A percentile compares a stretch with the other conserved stretches of the same genome.
Evolutionary conservation across 2,113 vertebrate genomes (phyloP).

Genomic region (Zootoca vivipara): DNA sequence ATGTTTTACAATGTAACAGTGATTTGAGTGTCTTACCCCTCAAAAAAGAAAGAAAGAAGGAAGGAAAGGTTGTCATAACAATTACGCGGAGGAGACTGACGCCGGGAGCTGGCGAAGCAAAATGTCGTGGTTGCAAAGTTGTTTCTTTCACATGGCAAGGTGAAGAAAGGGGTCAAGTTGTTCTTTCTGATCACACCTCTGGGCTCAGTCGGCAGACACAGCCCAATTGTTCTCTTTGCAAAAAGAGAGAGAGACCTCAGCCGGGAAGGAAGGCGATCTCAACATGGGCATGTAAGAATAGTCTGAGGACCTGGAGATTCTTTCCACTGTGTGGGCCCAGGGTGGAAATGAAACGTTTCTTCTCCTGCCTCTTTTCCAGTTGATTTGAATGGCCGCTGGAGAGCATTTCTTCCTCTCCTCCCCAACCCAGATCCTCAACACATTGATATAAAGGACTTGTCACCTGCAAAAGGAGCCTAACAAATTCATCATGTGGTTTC

Average conservation of each 20-base stretch:
- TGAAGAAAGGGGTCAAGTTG: neutral
- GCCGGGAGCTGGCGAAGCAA: neutral
- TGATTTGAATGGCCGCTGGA: neutral
- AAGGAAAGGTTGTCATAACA: neutral
- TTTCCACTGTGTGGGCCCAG: neutral
- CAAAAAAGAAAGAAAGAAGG: neutral
- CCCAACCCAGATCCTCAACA: neutral
- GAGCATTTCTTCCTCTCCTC: neutral
- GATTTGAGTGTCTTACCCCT: neutral
- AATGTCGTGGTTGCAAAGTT: neutral
- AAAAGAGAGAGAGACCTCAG: neutral
- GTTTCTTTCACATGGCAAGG: slow-evolving; percentile 1
- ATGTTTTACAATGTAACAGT: too few relatives aligned
- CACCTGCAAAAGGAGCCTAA: neutral
- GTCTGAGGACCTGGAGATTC: fast-evolving
- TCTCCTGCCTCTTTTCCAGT: neutral
- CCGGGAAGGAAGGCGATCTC: neutral
- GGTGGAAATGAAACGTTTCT: neutral
- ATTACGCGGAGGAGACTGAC: neutral
- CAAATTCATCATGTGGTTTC: neutral
- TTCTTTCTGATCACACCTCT: neutral
- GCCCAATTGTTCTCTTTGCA: neutral
- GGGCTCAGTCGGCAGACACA: neutral
- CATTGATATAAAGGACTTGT: neutral
- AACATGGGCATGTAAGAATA: too few relatives aligned